Evolutionary conservation across 1,140 invertebrate genomes (phyloP).

Genomic region (Carposina sasakii): DNA sequence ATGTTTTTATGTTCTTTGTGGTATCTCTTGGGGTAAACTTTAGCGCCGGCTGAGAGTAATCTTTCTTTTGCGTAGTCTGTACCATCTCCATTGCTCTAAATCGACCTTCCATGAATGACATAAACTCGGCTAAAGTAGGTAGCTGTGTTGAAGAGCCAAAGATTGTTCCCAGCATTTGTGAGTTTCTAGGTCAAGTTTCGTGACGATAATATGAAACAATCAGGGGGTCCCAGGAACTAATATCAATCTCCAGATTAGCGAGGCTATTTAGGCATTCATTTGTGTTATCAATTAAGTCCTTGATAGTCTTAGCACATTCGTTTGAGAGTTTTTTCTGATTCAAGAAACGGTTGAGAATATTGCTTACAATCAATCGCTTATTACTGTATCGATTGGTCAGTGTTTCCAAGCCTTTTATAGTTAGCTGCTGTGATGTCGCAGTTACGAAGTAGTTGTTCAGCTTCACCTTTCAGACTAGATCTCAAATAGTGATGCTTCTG

Average conservation of each 20-base stretch:
- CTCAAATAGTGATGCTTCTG: conserved; percentile 19
- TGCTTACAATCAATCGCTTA: conserved; percentile 1
- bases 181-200: conserved; percentile 30
- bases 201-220: conserved; percentile 20
- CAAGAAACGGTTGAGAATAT: not conserved
- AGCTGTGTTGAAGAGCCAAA: conserved; percentile 18
- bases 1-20: too few relatives aligned
- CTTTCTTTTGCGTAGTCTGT: not conserved
- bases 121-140: conserved; percentile 18
- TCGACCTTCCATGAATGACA: conserved; percentile 21
- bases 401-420: not conserved
- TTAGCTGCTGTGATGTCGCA: not conserved
- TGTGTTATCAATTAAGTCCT: not conserved
- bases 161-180: conserved; percentile 27
- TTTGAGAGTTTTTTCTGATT: not conserved
- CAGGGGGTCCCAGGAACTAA: conserved; percentile 8
- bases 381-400: not conserved
- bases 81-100: conserved; percentile 25
- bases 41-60: conserved; percentile 13
- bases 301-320: not conserved
- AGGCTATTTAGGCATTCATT: conserved; percentile 1
- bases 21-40: conserved; percentile 3
- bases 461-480: not conserved
- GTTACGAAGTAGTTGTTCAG: not conserved
- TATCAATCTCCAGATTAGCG: not conserved